These are phyloP conservation scores for Paraescarpia echinospica DNA, from an alignment of 1,140 invertebrate species.

Conservation along the genomic window DNA sequence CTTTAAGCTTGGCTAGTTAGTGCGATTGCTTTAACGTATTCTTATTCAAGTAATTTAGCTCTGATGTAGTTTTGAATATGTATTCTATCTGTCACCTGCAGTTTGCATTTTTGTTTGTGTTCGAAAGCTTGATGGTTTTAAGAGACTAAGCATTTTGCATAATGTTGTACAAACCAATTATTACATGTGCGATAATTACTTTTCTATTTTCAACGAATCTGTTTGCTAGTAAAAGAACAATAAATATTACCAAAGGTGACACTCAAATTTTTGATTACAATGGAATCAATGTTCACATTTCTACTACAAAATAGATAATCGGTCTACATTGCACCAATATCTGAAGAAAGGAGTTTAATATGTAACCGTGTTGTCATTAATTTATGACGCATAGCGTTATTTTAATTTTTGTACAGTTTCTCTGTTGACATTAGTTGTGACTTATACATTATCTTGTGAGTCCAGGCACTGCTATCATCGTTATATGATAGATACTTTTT, in stretches of 20 bases:
- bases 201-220: neutral
- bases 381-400: conserved; percentile 1
- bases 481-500: neutral
- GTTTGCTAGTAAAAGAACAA: neutral
- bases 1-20: neutral
- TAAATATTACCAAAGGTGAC: neutral
- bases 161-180: neutral
- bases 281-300: neutral
- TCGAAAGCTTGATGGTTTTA: neutral
- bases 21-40: neutral
- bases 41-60: neutral
- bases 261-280: neutral
- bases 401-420: neutral
- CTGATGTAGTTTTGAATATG: neutral
- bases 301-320: neutral
- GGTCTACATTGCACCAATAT: neutral
- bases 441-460: neutral
- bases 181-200: neutral
- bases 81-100: neutral
- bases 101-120: neutral
- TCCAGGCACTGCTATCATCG: neutral
- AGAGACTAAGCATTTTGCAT: neutral
- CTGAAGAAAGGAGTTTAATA: neutral
- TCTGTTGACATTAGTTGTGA: neutral
- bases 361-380: neutral